These are phyloP conservation scores for Spongilla lacustris DNA, from an alignment of 37 sponge, comb jelly and placozoan genomes.

Conservation along the genomic window DNA sequence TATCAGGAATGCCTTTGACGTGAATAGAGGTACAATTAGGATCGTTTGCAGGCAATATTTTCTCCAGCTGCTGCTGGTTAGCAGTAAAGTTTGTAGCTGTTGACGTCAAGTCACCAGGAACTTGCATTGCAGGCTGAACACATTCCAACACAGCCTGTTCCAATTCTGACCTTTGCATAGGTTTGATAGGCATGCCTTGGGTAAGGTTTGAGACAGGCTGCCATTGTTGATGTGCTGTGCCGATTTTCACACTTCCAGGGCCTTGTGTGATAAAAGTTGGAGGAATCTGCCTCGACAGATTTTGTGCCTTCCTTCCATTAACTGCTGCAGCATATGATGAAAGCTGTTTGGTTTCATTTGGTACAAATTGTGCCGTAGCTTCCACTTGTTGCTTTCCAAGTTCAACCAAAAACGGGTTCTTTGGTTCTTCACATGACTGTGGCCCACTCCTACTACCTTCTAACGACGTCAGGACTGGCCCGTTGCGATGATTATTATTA, in stretches of 20 bases:
- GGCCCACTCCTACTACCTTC: not conserved
- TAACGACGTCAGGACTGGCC: not conserved
- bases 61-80: not conserved
- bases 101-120: not conserved
- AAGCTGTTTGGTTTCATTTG: not conserved
- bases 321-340: not conserved
- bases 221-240: not conserved
- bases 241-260: not conserved
- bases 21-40: constrained; percentile 35
- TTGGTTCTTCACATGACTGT: not conserved
- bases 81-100: not conserved
- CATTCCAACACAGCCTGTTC: not conserved
- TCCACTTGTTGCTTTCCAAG: not conserved
- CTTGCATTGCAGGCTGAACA: not conserved
- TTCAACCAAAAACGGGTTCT: not conserved
- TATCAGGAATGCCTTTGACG: constrained; percentile 69
- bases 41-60: not conserved
- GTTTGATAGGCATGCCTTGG: not conserved
- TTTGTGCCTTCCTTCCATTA: not conserved
- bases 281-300: not conserved
- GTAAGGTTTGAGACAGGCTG: not conserved
- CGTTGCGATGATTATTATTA: not conserved
- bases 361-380: not conserved
- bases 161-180: not conserved
- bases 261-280: not conserved